A percentile compares a stretch with the other conserved stretches of the same genome.
phyloP scores from a whole-genome alignment of 2,797 vertebrate genomes.

The Heliangelus exortis region DNA sequence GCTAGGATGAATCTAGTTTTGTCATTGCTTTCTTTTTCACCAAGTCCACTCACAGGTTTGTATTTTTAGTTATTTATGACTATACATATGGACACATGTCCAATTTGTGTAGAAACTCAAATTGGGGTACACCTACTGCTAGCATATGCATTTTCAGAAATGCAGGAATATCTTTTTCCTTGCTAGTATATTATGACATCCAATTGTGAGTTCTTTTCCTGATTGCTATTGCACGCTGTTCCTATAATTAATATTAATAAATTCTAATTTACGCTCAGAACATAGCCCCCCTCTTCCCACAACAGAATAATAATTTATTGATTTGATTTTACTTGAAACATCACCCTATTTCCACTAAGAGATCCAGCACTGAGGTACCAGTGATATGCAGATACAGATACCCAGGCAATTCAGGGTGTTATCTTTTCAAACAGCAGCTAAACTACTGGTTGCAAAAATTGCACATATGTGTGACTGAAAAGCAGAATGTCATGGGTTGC shows the following conservation, averaged over 20 bases:
- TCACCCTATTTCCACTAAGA: not conserved
- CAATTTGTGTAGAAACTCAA: not conserved
- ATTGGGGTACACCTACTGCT: not conserved
- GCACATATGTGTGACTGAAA: not conserved
- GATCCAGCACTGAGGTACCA: not conserved
- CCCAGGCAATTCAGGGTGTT: not conserved
- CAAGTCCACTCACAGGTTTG: not conserved
- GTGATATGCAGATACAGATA: not conserved
- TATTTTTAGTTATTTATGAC: not conserved
- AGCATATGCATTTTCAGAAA: not conserved
- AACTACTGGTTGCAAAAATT: not conserved
- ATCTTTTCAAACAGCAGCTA: not conserved
- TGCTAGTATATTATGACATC: not conserved
- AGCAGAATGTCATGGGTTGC: not conserved
- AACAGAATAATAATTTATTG: slow-evolving; percentile 16
- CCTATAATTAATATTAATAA: slow-evolving; percentile 41
- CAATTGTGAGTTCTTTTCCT: slow-evolving; percentile 11
- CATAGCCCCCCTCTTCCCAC: not conserved
- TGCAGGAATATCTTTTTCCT: not conserved
- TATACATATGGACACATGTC: not conserved
- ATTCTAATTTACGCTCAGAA: slow-evolving; percentile 32
- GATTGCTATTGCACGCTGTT: not conserved
- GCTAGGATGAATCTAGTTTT: not conserved
- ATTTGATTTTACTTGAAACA: slow-evolving; percentile 22
- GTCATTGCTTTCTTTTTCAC: not conserved